Conservation (phyloP, 2,888 invertebrate genomes). For the Erebia epiphron region DNA sequence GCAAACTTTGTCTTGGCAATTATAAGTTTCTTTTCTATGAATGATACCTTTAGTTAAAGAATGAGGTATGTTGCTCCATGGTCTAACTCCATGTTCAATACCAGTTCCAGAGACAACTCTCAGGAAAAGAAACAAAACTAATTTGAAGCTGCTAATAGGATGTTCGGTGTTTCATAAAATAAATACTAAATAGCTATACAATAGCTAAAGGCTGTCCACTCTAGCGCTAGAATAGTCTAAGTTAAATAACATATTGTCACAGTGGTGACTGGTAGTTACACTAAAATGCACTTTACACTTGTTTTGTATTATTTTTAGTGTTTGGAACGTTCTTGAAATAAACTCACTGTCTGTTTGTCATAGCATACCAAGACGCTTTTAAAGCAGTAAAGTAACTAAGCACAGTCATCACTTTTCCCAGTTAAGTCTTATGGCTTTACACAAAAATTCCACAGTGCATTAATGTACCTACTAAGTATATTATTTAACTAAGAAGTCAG, state of each 20-base stretch:
- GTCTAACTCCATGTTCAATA: neutral
- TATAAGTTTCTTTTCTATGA: too few species aligned
- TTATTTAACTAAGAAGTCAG: too few species aligned
- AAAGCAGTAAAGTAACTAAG: too few species aligned
- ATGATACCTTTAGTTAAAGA: too few species aligned
- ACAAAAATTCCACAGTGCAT: too few species aligned
- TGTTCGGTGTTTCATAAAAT: slow-evolving; percentile 2
- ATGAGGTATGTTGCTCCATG: neutral
- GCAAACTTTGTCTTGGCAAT: too few species aligned
- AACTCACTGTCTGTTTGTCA: too few species aligned
- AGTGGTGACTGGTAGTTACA: neutral
- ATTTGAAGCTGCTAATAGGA: slow-evolving; percentile 6
- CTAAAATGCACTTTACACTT: neutral
- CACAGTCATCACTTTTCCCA: too few species aligned
- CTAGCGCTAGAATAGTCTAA: neutral
- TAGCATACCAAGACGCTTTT: too few species aligned
- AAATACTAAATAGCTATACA: neutral
- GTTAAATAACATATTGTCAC: neutral
- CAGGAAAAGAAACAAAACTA: slow-evolving; percentile 5
- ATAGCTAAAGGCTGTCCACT: neutral
- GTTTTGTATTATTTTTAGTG: neutral
- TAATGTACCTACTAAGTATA: too few species aligned
- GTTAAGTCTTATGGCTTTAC: too few species aligned
- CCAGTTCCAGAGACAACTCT: neutral
- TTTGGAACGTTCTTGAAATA: too few species aligned